Percentiles rank a stretch among this genome's conserved stretches.
phyloP scores from a whole-genome alignment of 2,888 invertebrate species.

The Oscheius sp. region DNA sequence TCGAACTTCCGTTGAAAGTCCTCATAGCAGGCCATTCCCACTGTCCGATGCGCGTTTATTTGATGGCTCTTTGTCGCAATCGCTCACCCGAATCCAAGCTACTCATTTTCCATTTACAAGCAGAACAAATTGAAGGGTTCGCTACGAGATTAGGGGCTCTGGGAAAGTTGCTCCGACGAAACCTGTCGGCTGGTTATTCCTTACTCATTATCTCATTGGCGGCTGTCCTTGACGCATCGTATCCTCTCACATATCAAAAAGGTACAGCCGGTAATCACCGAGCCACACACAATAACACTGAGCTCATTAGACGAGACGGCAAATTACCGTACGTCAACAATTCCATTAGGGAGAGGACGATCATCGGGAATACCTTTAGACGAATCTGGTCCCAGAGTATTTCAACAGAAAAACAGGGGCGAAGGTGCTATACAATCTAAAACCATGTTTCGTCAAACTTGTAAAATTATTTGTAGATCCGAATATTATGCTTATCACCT shows the following conservation, averaged over 20 bases:
- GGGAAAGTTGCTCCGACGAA: not conserved
- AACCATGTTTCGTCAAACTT: too few species aligned
- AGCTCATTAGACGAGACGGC: conserved; percentile 31
- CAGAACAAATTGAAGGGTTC: conserved; percentile 20
- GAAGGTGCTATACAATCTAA: too few species aligned
- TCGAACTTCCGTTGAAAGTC: conserved; percentile 32
- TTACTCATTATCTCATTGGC: conserved; percentile 32
- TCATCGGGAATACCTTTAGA: too few species aligned
- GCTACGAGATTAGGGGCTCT: not conserved
- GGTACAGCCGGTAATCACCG: conserved; percentile 35
- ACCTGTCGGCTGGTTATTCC: conserved; percentile 16
- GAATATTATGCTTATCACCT: too few species aligned
- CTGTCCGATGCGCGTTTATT: conserved; percentile 32
- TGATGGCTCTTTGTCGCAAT: conserved; percentile 38
- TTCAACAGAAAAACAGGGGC: too few species aligned
- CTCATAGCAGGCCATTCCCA: conserved; percentile 37
- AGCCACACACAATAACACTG: conserved; percentile 34
- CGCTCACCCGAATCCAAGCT: conserved; percentile 30
- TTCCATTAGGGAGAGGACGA: conserved; percentile 23
- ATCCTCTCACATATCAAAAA: conserved; percentile 38
- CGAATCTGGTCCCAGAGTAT: too few species aligned
- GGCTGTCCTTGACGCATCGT: conserved; percentile 38
- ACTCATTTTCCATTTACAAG: conserved; percentile 37
- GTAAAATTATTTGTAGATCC: too few species aligned
- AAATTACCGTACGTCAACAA: conserved; percentile 36